Evolutionary conservation across 1,140 invertebrate genomes (phyloP).

Genomic region (Diachasmimorpha longicaudata): DNA sequence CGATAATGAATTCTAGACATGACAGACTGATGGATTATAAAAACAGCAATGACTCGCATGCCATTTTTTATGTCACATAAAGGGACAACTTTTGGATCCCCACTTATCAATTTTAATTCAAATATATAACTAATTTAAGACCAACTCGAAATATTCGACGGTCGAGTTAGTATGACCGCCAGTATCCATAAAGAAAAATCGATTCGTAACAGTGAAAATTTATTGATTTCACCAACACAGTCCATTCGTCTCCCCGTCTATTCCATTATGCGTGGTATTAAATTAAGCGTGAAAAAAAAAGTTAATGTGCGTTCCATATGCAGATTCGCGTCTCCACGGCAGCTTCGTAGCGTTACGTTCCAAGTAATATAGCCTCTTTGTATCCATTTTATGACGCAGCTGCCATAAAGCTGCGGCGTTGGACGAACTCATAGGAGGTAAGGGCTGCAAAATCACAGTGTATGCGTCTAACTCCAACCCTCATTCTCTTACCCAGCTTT

Average conservation of each 20-base stretch:
- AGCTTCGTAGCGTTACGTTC: slow-evolving; percentile 36
- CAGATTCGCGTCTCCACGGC: slow-evolving; percentile 54
- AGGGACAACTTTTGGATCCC: too few relatives aligned
- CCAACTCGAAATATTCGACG: too few relatives aligned
- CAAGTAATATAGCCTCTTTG: slow-evolving; percentile 57
- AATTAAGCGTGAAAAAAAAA: slow-evolving; percentile 59
- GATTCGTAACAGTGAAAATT: slow-evolving; percentile 2
- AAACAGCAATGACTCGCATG: too few relatives aligned
- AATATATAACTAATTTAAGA: too few relatives aligned
- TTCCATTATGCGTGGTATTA: slow-evolving; percentile 43
- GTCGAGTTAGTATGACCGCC: not conserved
- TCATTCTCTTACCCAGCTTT: slow-evolving; percentile 8
- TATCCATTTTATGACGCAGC: slow-evolving; percentile 56
- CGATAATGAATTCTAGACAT: too few relatives aligned
- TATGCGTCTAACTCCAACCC: not conserved
- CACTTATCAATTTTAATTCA: too few relatives aligned
- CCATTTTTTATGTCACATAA: too few relatives aligned
- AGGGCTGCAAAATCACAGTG: slow-evolving; percentile 26
- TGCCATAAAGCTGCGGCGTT: slow-evolving; percentile 48
- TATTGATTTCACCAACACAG: not conserved
- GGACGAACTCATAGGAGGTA: slow-evolving; percentile 15
- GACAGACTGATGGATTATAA: too few relatives aligned
- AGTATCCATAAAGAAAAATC: not conserved
- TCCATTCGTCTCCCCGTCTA: not conserved
- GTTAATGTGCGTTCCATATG: slow-evolving; percentile 60